Base-by-base conservation (phyloP, 2,888 invertebrate genomes). In the Mimumesa dahlbomi region DNA sequence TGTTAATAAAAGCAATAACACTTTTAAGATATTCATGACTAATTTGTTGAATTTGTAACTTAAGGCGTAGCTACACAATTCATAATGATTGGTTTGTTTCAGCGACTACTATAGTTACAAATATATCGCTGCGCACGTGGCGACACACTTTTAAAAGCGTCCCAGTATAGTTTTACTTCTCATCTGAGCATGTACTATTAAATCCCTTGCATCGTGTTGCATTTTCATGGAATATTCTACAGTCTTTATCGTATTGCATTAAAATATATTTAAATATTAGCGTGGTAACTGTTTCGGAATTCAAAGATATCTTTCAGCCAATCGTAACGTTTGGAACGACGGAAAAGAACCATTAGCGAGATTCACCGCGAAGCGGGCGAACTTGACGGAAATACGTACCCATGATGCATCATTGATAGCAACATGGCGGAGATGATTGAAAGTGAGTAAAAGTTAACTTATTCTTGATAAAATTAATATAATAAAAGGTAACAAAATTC, bases 341-440 rank as follows among this genome's bases (percentile, higher is more conserved):
- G 68, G 75, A 58, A 75, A 66, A 43, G 67, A 59, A 71, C 70
- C 70, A 42, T 42, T 49, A 57, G 61, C 57, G 68, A 79, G 63
- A 62, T 68, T 75, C 75, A 62, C 54, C 63, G 67, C 54, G 75
- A 66, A 66, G 61, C 72, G 71, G 63, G 45, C 64, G 61, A 73
- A 13, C 69, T 65, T 69, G 62, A 65, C 62, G 67, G 74, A 85
- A 86, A 82, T 79, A 81, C 82, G 80, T 81, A 83, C 85, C 85
- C 87, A 85, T 78, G 81, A 88, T 85, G 85, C 86, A 86, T 82
- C 86, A 87, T 90, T 74, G 68, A 92, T 91, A 92, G 92, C 94
- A 94, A 94, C 91, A 94, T 94, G 94, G 94, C 94, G 93, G 94
- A 94, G 92, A 92, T 92, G 92, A 93, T 93, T 92, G 93, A 94